phyloP scores from a whole-genome alignment of 1,140 invertebrate species.

The Planococcus citri region DNA sequence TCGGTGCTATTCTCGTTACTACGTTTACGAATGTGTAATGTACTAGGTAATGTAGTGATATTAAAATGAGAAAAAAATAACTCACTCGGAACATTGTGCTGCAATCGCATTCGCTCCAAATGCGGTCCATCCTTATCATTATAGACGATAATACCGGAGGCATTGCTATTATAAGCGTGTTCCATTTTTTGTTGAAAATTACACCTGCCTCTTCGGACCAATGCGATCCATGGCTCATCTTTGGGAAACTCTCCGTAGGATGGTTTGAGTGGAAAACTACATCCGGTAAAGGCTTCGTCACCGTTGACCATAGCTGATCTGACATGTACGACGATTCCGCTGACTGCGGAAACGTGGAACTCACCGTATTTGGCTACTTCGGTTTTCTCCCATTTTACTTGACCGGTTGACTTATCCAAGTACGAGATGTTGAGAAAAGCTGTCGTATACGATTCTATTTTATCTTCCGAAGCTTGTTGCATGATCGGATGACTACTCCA shows the following conservation, averaged over 20 bases:
- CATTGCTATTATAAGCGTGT: constrained; percentile 53
- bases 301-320: constrained; percentile 35
- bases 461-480: constrained; percentile 22
- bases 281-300: constrained; percentile 48
- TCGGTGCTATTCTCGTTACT: no score
- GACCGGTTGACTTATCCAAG: constrained; percentile 29
- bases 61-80: not conserved
- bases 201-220: constrained; percentile 57
- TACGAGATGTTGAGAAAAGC: constrained; percentile 35
- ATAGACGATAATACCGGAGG: constrained; percentile 60
- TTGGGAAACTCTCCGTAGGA: constrained; percentile 27
- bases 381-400: constrained; percentile 31
- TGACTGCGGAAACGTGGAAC: constrained; percentile 45
- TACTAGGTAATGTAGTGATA: no score
- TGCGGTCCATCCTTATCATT: constrained; percentile 50
- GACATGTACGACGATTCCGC: constrained; percentile 46
- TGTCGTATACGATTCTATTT: constrained; percentile 31
- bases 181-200: constrained; percentile 62
- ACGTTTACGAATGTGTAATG: no score
- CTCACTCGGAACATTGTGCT: constrained; percentile 29
- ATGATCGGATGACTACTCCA: constrained; percentile 11
- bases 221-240: constrained; percentile 54
- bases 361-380: constrained; percentile 57
- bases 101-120: constrained; percentile 57
- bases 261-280: constrained; percentile 40